phyloP scores from a whole-genome alignment of 2,888 invertebrate genomes.

The Coecobrya sp. region DNA sequence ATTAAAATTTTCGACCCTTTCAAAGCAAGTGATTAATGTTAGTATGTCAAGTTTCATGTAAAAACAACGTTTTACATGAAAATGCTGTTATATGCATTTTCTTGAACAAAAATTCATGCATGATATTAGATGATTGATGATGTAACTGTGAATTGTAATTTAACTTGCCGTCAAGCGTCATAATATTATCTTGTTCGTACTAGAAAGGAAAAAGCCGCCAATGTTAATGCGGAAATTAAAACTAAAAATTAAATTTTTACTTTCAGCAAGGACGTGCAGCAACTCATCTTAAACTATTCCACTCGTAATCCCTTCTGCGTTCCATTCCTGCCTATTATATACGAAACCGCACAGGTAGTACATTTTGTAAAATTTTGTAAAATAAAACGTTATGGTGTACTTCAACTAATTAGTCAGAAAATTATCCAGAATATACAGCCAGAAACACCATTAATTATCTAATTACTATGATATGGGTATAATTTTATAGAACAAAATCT shows the following conservation, averaged over 20 bases:
- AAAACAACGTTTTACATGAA: neutral
- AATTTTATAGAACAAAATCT: constrained; percentile 89
- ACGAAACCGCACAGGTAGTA: constrained; percentile 91
- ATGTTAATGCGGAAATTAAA: neutral
- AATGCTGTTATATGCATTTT: neutral
- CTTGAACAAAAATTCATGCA: neutral
- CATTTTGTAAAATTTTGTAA: no score
- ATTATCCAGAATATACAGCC: neutral
- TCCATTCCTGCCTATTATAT: constrained; percentile 93
- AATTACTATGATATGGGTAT: neutral
- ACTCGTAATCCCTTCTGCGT: constrained; percentile 93
- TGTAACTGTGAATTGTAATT: neutral
- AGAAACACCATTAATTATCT: neutral
- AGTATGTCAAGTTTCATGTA: neutral
- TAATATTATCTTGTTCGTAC: no score
- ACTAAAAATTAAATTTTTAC: constrained; percentile 50
- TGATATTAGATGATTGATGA: neutral
- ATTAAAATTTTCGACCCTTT: no score
- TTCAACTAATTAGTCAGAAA: neutral
- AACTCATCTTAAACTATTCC: constrained; percentile 92
- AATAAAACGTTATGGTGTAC: no score
- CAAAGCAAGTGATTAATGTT: no score
- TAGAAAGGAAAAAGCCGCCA: neutral
- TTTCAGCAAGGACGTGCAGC: constrained; percentile 90
- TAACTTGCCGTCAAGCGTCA: neutral